Evolutionary conservation across 2,797 vertebrate species (phyloP), one percentile per base, ranked within the genome.

Genomic region (Liparis tanakae): DNA sequence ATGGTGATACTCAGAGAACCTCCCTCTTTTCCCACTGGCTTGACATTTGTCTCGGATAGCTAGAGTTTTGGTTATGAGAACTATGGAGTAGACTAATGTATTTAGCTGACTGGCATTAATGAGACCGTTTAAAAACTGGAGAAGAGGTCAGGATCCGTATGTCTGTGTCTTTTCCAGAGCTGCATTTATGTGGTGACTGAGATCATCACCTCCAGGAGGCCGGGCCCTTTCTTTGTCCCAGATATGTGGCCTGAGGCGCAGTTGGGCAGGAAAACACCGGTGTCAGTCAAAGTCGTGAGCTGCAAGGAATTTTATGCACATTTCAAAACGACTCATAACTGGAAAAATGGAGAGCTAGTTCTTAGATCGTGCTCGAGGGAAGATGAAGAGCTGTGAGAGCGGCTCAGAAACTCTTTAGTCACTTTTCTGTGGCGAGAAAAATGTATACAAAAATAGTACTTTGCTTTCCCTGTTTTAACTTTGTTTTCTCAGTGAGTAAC

Each of bases 321-420:
- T 85, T 80, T 70, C 54, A 79, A 72, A 75, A 74, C 58, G 61
- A 79, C 58, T 64, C 73, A 56, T 75, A 85, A 74, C 83, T 83
- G 83, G 83, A 89, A 85, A 91, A 87, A 71, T 65, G 78, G 82
- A 88, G 87, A 85, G 82, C 57, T 80, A n/a, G 20, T 76, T 77
- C 70, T 75, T 54, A 62, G 61, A 67, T 70, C 79, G 61, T 74
- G 87, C 74, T 74, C 63, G 70, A 59, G 71, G 70, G 72, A 72
- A 62, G 84, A 72, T 70, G 62, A 85, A 75, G 80, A 72, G 56
- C 68, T 53, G 58, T 8, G 6, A 69, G 68, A 77, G 74, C 81
- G 69, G 55, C 80, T 83, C 54, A 66, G 57, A 88, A 75, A 83
- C 70, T 80, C 74, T 81, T 64, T 56, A 71, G 59, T 71, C 66